Percentiles rank a stretch among this genome's conserved stretches.
These are phyloP conservation scores for Scelioninae gen. 2 DNA, from an alignment of 2,888 invertebrate genomes.

Conservation along the genomic window DNA sequence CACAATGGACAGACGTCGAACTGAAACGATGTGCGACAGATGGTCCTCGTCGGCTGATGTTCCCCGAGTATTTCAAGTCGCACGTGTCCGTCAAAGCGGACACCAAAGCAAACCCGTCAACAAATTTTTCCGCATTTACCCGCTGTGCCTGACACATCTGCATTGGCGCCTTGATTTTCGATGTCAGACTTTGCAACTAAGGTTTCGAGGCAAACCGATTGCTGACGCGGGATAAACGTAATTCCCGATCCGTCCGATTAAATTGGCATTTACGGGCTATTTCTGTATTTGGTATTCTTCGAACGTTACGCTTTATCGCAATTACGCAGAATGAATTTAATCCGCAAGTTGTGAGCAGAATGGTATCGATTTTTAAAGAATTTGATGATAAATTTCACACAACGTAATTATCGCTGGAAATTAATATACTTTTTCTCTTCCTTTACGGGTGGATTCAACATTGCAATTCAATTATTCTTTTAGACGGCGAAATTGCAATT, in stretches of 20 bases:
- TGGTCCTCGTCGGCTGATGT: conserved; percentile 54
- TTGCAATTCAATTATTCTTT: too few species aligned
- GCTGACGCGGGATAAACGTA: conserved; percentile 19
- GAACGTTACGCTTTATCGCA: too few species aligned
- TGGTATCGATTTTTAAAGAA: too few species aligned
- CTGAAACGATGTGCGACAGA: conserved; percentile 51
- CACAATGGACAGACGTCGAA: conserved; percentile 54
- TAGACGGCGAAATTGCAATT: too few species aligned
- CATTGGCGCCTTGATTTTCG: conserved; percentile 27
- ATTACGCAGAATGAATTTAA: too few species aligned
- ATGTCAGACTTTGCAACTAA: conserved; percentile 30
- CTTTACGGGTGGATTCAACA: too few species aligned
- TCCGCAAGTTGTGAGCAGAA: too few species aligned
- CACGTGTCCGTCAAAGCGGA: conserved; percentile 48
- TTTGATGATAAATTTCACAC: too few species aligned
- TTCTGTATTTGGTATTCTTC: background rate
- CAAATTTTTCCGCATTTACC: conserved; percentile 44
- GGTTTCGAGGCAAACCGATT: conserved; percentile 3
- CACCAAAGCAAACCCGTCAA: conserved; percentile 26
- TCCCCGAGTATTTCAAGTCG: conserved; percentile 43
- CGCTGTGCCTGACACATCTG: conserved; percentile 43
- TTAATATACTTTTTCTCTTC: too few species aligned
- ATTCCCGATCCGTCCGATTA: conserved; percentile 3
- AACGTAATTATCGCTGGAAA: too few species aligned
- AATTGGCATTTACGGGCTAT: background rate